phyloP scores from a whole-genome alignment of 2,113 vertebrate species.

The Salvelinus sp. region DNA sequence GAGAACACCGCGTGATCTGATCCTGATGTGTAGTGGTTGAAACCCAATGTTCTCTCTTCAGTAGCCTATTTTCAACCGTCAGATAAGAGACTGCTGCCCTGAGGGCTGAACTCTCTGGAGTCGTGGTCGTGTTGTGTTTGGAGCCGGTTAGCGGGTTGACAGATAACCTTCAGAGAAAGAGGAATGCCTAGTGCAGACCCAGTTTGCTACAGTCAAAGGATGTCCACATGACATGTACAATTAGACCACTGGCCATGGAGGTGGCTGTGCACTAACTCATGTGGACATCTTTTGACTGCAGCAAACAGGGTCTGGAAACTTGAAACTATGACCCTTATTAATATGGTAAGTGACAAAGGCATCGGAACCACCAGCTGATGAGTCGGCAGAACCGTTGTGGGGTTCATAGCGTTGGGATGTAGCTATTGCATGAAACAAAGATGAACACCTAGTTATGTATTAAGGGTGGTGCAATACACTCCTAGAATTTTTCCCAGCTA shows the following conservation, averaged over 20 bases:
- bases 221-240: constrained; percentile 8
- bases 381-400: too few species aligned
- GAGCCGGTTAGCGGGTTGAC: background rate
- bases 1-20: too few species aligned
- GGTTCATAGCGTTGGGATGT: too few species aligned
- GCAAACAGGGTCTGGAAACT: background rate
- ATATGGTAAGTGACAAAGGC: too few species aligned
- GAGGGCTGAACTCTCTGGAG: background rate
- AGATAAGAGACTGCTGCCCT: background rate
- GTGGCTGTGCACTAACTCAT: background rate
- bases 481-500: too few species aligned
- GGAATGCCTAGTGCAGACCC: background rate
- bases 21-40: too few species aligned
- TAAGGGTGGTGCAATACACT: too few species aligned
- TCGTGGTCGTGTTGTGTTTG: constrained; percentile 16
- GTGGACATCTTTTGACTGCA: background rate
- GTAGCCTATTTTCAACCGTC: background rate
- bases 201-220: background rate
- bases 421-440: too few species aligned
- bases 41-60: too few species aligned
- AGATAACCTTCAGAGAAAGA: background rate
- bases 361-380: too few species aligned
- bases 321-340: too few species aligned
- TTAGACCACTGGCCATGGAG: background rate
- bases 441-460: too few species aligned